Percentiles rank a stretch among this genome's conserved stretches.
Evolutionary conservation across 2,797 vertebrate species (phyloP).

Genomic region (Acanthurus tractus): DNA sequence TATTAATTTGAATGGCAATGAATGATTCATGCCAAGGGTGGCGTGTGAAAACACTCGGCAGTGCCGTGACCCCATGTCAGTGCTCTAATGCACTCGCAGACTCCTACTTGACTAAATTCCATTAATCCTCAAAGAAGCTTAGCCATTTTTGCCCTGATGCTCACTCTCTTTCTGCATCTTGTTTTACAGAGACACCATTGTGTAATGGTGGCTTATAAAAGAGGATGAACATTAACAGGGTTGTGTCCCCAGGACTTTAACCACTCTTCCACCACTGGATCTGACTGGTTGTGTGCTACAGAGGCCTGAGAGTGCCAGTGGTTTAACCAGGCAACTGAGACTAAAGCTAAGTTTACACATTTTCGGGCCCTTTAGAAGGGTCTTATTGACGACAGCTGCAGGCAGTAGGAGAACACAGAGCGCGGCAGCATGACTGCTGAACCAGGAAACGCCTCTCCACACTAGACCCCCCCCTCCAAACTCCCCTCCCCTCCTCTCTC

Average conservation of each 20-base stretch:
- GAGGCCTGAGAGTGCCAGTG: slow-evolving; percentile 51
- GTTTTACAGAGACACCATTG: slow-evolving; percentile 81
- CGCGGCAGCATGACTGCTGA: slow-evolving; percentile 66
- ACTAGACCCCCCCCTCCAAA: slow-evolving; percentile 49
- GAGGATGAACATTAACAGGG: slow-evolving; percentile 70
- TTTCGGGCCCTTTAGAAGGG: slow-evolving; percentile 54
- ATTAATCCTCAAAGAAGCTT: slow-evolving; percentile 86
- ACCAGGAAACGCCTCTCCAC: slow-evolving; percentile 75
- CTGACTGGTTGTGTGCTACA: slow-evolving; percentile 39
- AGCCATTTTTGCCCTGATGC: slow-evolving; percentile 77
- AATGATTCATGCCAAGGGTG: slow-evolving; percentile 81
- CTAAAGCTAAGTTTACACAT: slow-evolving; percentile 60
- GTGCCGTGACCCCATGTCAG: slow-evolving; percentile 75
- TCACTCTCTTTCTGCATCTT: slow-evolving; percentile 77
- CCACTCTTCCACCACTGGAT: slow-evolving; percentile 53
- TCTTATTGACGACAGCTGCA: slow-evolving; percentile 80
- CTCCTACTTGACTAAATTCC: slow-evolving; percentile 82
- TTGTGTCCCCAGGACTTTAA: slow-evolving; percentile 62
- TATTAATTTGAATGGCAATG: slow-evolving; percentile 81
- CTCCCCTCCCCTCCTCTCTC: background rate
- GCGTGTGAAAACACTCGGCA: slow-evolving; percentile 71
- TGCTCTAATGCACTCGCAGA: slow-evolving; percentile 76
- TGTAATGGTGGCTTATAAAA: slow-evolving; percentile 78
- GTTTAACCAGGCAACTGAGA: slow-evolving; percentile 53
- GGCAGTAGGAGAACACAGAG: slow-evolving; percentile 66